These are phyloP conservation scores for Abramis brama DNA, from an alignment of 2,113 vertebrate species.

Conservation along the genomic window DNA sequence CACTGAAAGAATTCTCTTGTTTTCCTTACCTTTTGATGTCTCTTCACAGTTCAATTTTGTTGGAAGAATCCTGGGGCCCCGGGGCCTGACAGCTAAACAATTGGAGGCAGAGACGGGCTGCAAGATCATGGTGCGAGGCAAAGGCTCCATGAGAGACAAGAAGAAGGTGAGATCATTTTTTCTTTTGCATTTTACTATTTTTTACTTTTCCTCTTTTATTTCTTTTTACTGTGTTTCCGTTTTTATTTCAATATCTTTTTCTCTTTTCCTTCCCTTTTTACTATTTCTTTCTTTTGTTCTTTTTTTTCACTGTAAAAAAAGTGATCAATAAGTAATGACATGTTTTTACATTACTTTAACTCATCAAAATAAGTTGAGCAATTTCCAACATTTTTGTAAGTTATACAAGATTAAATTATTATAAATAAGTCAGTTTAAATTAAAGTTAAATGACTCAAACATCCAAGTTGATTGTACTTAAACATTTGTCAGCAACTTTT, in stretches of 20 bases:
- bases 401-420: too few species aligned
- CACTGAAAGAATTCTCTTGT: neutral
- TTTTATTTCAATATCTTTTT: neutral
- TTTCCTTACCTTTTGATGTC: slow-evolving; percentile 23
- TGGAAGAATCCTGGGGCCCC: slow-evolving; percentile 96
- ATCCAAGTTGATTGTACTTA: too few species aligned
- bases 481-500: neutral
- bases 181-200: neutral
- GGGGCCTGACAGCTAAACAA: slow-evolving; percentile 97
- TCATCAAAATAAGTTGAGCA: too few species aligned
- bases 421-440: too few species aligned
- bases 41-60: slow-evolving; percentile 94
- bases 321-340: too few species aligned
- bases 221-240: neutral
- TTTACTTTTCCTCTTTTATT: neutral
- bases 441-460: too few species aligned
- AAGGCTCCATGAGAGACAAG: slow-evolving; percentile 99
- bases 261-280: neutral
- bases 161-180: slow-evolving; percentile 86
- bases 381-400: too few species aligned
- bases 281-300: neutral
- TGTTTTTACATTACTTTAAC: too few species aligned
- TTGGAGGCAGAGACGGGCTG: slow-evolving; percentile 98
- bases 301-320: neutral
- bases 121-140: slow-evolving; percentile 99